Percentiles rank a stretch among this genome's conserved stretches.
phyloP scores from a whole-genome alignment of 2,113 vertebrate species.

The Myotis yumanensis region DNA sequence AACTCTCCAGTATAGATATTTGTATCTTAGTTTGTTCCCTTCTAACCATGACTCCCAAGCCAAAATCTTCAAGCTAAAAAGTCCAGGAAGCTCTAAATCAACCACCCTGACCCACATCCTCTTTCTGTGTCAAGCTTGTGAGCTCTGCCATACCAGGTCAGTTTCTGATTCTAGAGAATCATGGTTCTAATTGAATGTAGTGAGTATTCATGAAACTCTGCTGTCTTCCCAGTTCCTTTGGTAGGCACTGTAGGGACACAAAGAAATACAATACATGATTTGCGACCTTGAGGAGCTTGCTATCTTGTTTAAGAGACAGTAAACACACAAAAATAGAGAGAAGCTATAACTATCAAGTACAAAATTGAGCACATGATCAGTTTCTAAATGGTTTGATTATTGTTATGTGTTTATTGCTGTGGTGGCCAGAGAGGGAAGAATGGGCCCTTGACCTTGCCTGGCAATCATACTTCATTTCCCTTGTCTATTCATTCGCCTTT shows the following conservation, averaged over 20 bases:
- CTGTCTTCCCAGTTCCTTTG: not conserved
- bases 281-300: not conserved
- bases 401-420: not conserved
- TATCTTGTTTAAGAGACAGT: not conserved
- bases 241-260: not conserved
- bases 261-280: not conserved
- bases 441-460: not conserved
- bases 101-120: not conserved
- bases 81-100: not conserved
- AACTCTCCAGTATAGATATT: not conserved
- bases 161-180: not conserved
- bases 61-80: not conserved
- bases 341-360: not conserved
- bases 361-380: not conserved
- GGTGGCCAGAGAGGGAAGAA: not conserved
- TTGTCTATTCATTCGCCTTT: not conserved
- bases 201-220: not conserved
- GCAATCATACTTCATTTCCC: not conserved
- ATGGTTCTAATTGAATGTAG: not conserved
- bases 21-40: not conserved
- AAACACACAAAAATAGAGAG: not conserved
- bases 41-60: not conserved
- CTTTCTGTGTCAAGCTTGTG: not conserved
- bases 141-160: not conserved
- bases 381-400: not conserved